phyloP scores from a whole-genome alignment of 2,797 vertebrate genomes.

The Tokudaia muenninki region DNA sequence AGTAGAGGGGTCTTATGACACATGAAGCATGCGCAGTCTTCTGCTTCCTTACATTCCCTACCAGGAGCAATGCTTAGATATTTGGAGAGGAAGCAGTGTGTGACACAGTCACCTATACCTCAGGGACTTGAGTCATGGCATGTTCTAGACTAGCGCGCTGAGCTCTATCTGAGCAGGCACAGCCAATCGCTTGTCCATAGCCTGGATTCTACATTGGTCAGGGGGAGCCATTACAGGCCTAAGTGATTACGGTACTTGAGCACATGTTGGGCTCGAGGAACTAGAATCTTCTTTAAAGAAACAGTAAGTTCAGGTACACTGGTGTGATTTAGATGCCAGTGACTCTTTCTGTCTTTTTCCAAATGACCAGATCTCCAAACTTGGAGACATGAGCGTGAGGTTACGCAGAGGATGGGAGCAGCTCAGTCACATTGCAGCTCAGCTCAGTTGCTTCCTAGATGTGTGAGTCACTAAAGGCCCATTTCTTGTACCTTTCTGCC shows the following conservation, averaged over 20 bases:
- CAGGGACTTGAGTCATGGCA: neutral
- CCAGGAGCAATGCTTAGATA: neutral
- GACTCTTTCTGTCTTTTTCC: constrained; percentile 51
- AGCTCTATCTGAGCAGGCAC: neutral
- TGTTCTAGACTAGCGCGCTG: neutral
- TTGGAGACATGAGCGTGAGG: neutral
- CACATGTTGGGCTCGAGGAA: constrained; percentile 1
- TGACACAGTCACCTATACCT: neutral
- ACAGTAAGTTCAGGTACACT: neutral
- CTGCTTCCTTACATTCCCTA: neutral
- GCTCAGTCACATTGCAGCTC: neutral
- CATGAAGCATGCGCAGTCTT: neutral
- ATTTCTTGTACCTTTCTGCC: constrained; percentile 18
- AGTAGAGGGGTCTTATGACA: neutral
- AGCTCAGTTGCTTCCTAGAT: neutral
- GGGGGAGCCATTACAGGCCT: neutral
- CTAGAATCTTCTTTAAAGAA: constrained; percentile 45
- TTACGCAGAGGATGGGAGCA: neutral
- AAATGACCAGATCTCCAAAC: constrained; percentile 29
- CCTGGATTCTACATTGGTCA: neutral
- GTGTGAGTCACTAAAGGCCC: neutral
- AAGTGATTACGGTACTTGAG: constrained; percentile 21
- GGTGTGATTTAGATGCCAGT: neutral
- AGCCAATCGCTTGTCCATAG: neutral
- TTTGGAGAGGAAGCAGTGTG: constrained; percentile 8